Base-by-base conservation (phyloP, 2,113 vertebrate species). In the Microtus richardsoni region DNA sequence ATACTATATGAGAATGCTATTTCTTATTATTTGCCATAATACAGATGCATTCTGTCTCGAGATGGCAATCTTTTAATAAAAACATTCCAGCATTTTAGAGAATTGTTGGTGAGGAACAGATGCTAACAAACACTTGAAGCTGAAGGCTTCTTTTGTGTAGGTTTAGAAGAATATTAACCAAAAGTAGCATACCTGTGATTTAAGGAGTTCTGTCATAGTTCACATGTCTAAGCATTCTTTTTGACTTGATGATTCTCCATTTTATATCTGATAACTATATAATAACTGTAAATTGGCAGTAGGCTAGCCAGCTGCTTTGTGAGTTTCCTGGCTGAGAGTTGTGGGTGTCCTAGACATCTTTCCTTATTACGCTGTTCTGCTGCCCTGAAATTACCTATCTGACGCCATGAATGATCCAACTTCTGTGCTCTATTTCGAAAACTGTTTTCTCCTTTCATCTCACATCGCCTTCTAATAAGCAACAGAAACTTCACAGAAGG, bases 31-130 rank as follows among this genome's bases (percentile, higher is more conserved):
- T 89, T 93, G 28, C 54, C 19, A 87, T 39, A 91, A 5, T 49
- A 78, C 91, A 62, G 96, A 86, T 97, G 95, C 96, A 88, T 60
- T 44, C 7, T 88, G 47, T 14, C 41, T 89, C 93, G 70, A 97
- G 96, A 97, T 44, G n/a, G 73, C 94, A 87, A 96, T 91, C 88
- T 80, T 52, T 49, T 62, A 78, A 21, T 84, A 58, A 96, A 95
- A 96, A 28, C 62, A 88, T 62, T 87, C 93, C 58, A 75, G 78
- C 62, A 97, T 97, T 97, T 96, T 24, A 12, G 24, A 44, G 66
- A 95, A 92, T 88, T 86, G 58, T 91, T 93, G 84, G 12, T 82
- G 86, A 91, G 41, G 94, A 54, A 90, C 62, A 95, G 91, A 88
- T 1, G 91, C 5, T 64, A 30, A 66, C 47, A 89, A 60, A 82